Evolutionary conservation across 2,113 vertebrate species (phyloP), one percentile per base, ranked within the genome.

Genomic region (Nasalis larvatus): DNA sequence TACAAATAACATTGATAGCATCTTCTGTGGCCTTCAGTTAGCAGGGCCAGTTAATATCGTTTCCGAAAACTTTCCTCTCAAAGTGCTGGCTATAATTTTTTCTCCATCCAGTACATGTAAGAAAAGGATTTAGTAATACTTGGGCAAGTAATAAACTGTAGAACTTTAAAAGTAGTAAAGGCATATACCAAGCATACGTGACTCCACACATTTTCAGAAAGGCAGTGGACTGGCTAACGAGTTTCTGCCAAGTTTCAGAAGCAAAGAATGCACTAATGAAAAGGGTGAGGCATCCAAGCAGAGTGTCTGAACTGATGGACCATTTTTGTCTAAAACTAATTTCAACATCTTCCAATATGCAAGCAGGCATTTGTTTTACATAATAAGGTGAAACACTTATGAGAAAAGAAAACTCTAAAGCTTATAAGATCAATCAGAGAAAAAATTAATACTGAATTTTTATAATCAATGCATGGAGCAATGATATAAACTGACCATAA

Each of bases 1-100:
- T 97, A 95, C 93, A 97, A 80, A 97, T 89, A 66, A 88, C 91
- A 89, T 6, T 45, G 77, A 37, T 83, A 69, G 91, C 60, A 93
- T 91, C 92, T 92, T 54, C 84, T 86, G 45, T 1, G 74, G 6
- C 21, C 73, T 49, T 96, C 32, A 47, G 68, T 96, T 81, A 20
- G 20, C 84, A 94, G 69, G 92, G 83, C 21, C 52, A 69, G 10
- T 89, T 82, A 52, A 82, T 63, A 84, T 12, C 13, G 35, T 66
- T 95, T n/a, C 78, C 30, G n/a, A 74, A 45, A 87, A 94, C 4
- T 3, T 52, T 45, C 68, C 82, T 87, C 77, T 35, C 25, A 35
- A 94, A 86, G 37, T 63, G 49, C 40, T 96, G 93, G 88, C 49
- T 90, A 54, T 25, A 63, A 60, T 42, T 52, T 20, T 6, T 25